Evolutionary conservation across 2,888 invertebrate genomes (phyloP), one percentile per base, ranked within the genome.

Genomic region (Protophormia terraenovae): DNA sequence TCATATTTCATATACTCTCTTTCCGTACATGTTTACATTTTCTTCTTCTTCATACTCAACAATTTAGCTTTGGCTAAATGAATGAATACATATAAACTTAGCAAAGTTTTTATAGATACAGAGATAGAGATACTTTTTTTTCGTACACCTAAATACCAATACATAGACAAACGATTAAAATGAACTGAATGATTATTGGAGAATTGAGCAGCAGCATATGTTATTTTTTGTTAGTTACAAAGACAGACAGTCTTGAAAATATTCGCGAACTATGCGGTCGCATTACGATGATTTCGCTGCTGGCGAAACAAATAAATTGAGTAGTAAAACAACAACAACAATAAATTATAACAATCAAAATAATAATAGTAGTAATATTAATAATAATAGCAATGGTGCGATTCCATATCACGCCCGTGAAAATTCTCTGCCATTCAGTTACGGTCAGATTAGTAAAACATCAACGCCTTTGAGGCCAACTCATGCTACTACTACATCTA

Each of bases 391-490:
- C 76, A 89, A 89, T 84, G 88, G 89, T 47, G 81, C 86, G 82
- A 97, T 97, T 92, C 97, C 98, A 89, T 98, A 98, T 93, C 97
- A 98, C 95, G 97, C 97, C 90, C 95, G 97, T 90, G 95, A 96
- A 89, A 96, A 97, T 93, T 96, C 97, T 89, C 95, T 96, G 89
- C 98, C 98, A 86, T 97, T 97, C 93, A 96, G 97, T 80, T 98
- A 98, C 95, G 97, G 97, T 86, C 95, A 95, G 86, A 95, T 95
- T 77, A 89, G 87, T 87, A 91, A 89, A 88, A 88, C 92, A 47
- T 88, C 91, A 75, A 90, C 90, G 67, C 89, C 90, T 85, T 87
- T 91, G 84, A 86, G 86, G 78, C 85, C 85, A 79, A 82, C 82
- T 35, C 69, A 78, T 7, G 64, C 69, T 10, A 80, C 58, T 8